Conservation (phyloP, 2,797 vertebrate species). For the Paedocypris micromegethes region DNA sequence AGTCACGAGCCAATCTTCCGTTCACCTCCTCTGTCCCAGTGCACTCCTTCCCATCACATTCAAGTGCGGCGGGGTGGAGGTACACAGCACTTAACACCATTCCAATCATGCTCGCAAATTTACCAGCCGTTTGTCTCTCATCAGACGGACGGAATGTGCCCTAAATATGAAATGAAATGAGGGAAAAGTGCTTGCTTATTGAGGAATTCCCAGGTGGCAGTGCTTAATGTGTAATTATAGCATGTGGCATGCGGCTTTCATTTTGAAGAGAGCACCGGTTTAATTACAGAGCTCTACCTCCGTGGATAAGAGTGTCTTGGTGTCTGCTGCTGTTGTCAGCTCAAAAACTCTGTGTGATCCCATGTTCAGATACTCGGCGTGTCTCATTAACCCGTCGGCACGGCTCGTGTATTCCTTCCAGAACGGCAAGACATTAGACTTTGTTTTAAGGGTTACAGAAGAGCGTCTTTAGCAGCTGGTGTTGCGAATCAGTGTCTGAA, state of each 20-base stretch:
- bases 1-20: no score
- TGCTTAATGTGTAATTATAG: conserved; percentile 50
- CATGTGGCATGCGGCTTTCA: conserved; percentile 34
- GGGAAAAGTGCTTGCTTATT: conserved; percentile 35
- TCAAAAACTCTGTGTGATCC: conserved; percentile 43
- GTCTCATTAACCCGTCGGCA: conserved; percentile 22
- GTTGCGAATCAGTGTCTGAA: conserved; percentile 1
- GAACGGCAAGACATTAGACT: conserved; percentile 25
- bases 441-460: conserved; percentile 10
- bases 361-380: conserved; percentile 26
- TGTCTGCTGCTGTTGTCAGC: conserved; percentile 34
- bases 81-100: conserved; percentile 36
- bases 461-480: conserved; percentile 7
- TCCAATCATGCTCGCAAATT: conserved; percentile 41
- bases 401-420: conserved; percentile 17
- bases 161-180: conserved; percentile 44
- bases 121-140: conserved; percentile 45
- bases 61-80: neutral
- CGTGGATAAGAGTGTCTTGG: conserved; percentile 40
- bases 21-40: neutral
- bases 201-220: conserved; percentile 45
- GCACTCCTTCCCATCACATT: no score
- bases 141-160: conserved; percentile 45
- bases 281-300: conserved; percentile 46
- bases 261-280: conserved; percentile 48